Base-by-base conservation (phyloP, 2,113 vertebrate genomes). In the Poeciliopsis occidentalis region DNA sequence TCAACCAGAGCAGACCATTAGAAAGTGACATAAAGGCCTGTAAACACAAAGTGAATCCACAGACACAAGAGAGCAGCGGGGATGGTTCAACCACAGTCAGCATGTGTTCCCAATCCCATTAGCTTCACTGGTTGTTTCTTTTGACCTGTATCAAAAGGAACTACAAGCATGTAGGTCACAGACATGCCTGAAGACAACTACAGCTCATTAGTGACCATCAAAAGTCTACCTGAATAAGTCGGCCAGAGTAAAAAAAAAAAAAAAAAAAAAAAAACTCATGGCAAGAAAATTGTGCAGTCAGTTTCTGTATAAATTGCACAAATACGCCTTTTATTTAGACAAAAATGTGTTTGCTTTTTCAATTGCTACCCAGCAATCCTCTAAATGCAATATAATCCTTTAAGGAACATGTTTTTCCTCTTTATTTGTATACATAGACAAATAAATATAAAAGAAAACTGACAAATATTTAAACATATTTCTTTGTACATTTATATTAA, bases 61-160 rank as follows among this genome's bases (percentile, higher is more conserved):
- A 37, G 51, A 64, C 30, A 12, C 34, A 32, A 64, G 29, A 11
- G 26, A 61, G 4, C n/a, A 34, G 31, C 1, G 8, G 61, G 54
- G 37, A 47, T 2, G 63, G 73, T 61, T 78, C 57, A 70, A 57
- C 15, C 60, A 37, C 11, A 62, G 44, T 51, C 70, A 8, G 73
- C 32, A 13, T 10, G 75, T 19, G 67, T 32, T 31, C 67, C 44
- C 51, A 8, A 29, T 29, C 51, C 60, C 76, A 84, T 86, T 84
- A 86, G 76, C 75, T 75, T 81, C 75, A 81, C 78, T 69, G 69
- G 37, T n/a, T 6, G 34, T 74, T 76, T 74, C n/a, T 74, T 75
- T 67, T 37, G 34, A 65, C 66, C 60, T 4, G 57, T 65, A 37
- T 74, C 31, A 17, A 67, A 65, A 39, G 26, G 17, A 72, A 68